phyloP scores from a whole-genome alignment of 2,797 vertebrate species.

The Iguana delicatissima region DNA sequence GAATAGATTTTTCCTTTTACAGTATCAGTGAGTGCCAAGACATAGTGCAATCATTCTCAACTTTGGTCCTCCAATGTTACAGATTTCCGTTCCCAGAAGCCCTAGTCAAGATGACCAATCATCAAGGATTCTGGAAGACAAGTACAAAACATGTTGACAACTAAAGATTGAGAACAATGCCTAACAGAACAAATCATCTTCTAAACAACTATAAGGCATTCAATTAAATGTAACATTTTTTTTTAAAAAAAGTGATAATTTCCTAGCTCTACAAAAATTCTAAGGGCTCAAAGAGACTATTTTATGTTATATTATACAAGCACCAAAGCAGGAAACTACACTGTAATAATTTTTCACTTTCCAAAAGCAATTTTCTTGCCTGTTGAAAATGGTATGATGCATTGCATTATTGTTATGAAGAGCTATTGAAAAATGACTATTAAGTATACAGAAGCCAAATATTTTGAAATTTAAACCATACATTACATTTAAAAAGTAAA shows the following conservation, averaged over 20 bases:
- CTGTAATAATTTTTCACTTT: background rate
- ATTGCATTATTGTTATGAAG: background rate
- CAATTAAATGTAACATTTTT: background rate
- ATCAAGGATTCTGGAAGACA: too few relatives aligned
- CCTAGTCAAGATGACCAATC: too few relatives aligned
- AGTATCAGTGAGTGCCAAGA: too few relatives aligned
- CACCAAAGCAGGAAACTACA: background rate
- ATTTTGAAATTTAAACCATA: background rate
- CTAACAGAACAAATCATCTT: background rate
- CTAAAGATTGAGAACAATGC: too few relatives aligned
- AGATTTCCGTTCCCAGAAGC: too few relatives aligned
- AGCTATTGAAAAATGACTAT: too few relatives aligned
- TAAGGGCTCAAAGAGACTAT: too few relatives aligned
- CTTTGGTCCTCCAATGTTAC: too few relatives aligned
- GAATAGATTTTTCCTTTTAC: too few relatives aligned
- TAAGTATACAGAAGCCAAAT: background rate
- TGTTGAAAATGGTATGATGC: background rate
- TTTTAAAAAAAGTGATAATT: background rate
- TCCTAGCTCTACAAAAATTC: background rate
- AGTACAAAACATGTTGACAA: too few relatives aligned
- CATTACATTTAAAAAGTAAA: background rate
- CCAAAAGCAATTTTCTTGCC: background rate
- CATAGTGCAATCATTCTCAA: too few relatives aligned
- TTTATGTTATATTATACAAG: background rate
- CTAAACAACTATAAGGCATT: background rate